Percentiles rank a stretch among this genome's conserved stretches.
Conservation (phyloP, 2,888 invertebrate species). For the Caenorhabditis zanzibari region DNA sequence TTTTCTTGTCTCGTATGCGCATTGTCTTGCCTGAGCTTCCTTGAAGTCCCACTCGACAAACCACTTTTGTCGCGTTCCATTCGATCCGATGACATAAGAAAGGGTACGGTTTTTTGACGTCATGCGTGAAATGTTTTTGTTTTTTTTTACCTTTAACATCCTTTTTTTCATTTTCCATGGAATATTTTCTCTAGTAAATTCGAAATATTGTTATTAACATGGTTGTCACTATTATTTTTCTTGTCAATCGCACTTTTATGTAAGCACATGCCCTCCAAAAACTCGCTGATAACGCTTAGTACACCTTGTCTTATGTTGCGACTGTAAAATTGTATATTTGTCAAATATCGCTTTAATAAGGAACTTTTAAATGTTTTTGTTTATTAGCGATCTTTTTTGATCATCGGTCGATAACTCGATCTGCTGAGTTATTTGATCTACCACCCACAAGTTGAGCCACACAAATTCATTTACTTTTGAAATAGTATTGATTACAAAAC, state of each 20-base stretch:
- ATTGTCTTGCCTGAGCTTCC: slow-evolving; percentile 54
- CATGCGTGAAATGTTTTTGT: slow-evolving; percentile 49
- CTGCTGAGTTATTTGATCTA: slow-evolving; percentile 30
- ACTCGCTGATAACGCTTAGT: slow-evolving; percentile 50
- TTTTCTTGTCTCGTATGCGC: slow-evolving; percentile 43
- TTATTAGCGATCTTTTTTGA: slow-evolving; percentile 36
- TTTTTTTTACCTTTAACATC: neutral
- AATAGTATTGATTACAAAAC: neutral
- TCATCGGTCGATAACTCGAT: slow-evolving; percentile 37
- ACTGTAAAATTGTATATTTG: slow-evolving; percentile 21
- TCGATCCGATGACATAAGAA: slow-evolving; percentile 54
- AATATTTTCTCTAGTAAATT: neutral
- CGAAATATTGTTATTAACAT: too few species aligned
- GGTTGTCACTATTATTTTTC: neutral
- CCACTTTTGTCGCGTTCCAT: slow-evolving; percentile 64
- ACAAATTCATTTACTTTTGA: slow-evolving; percentile 7
- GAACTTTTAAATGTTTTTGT: slow-evolving; percentile 17
- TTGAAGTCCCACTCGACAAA: slow-evolving; percentile 62
- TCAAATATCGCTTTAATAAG: neutral
- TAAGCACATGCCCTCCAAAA: slow-evolving; percentile 8
- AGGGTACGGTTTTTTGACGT: slow-evolving; percentile 48
- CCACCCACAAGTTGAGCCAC: slow-evolving; percentile 10
- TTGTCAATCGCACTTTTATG: slow-evolving; percentile 30
- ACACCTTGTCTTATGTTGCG: slow-evolving; percentile 16
- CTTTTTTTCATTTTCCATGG: slow-evolving; percentile 6